Base-by-base conservation (phyloP, 92 coral and sea anemone genomes). In the Paramuricea clavata region DNA sequence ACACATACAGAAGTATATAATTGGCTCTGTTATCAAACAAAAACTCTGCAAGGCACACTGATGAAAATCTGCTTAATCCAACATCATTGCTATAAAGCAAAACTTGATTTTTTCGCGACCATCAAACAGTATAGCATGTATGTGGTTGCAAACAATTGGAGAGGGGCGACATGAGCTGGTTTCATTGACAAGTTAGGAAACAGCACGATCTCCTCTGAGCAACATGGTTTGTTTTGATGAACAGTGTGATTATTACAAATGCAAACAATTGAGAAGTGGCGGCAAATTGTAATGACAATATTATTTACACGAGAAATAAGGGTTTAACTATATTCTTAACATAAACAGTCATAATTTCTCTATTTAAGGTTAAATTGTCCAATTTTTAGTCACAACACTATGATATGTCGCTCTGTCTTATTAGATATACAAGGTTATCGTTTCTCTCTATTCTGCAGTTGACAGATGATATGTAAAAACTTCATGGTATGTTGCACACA, bases 51-150 rank as follows among this genome's bases (percentile, higher is more conserved):
- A 79, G 84, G 73, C 23, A 28, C 39, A 13, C 28, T 67, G 84
- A 41, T 60, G 27, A n/a, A 60, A 79, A 79, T 79, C 84, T 79
- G 84, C 84, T 79, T 59, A 79, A 79, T 60, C 56, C 72, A 59
- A 79, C 84, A 21, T 28, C 72, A 0, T 59, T 41, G 49, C 52
- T 26, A 61, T 19, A 28, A 79, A 57, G 30, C 30, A 35, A 57
- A 32, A 59, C 57, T 23, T 21, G 22, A 16, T 57, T 36, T n/a
- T 36, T 79, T 60, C 30, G 15, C 10, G n/a, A 79, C n/a, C 30
- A 57, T 36, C 72, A 34, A 39, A 73, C 23, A 79, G 50, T 33
- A 26, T 30, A 17, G 12, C n/a, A 4, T 79, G 44, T 59, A 79
- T 59, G 68, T 52, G 52, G 26, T 50, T 30, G 15, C 1, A 16